Evolutionary conservation across 2,888 invertebrate species (phyloP).

Genomic region (Rhyacophila evoluta): DNA sequence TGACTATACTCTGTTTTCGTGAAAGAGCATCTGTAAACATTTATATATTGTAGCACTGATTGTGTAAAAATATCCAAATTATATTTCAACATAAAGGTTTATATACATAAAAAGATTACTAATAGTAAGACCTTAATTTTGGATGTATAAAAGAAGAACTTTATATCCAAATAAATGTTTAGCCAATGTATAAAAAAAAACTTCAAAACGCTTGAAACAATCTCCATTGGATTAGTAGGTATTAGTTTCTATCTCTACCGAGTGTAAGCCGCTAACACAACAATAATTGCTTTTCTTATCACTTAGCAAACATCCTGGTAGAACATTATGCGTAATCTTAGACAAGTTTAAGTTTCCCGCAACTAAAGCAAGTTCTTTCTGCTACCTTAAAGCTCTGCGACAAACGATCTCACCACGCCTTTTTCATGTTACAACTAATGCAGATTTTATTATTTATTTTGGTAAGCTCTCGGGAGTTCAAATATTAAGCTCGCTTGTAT

Average conservation of each 20-base stretch:
- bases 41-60: no score
- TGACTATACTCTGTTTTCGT: no score
- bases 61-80: no score
- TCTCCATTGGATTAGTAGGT: neutral
- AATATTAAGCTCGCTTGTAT: conserved; percentile 25
- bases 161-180: no score
- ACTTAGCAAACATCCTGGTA: conserved; percentile 16
- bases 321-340: conserved; percentile 19
- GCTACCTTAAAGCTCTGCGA: conserved; percentile 47
- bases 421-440: conserved; percentile 54
- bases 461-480: conserved; percentile 31
- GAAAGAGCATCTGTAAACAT: no score
- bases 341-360: conserved; percentile 31
- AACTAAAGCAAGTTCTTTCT: conserved; percentile 37
- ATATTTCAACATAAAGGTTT: no score
- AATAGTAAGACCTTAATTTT: no score
- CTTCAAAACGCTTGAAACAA: conserved; percentile 6
- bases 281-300: conserved; percentile 24
- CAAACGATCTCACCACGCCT: conserved; percentile 54
- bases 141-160: no score
- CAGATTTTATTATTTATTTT: conserved; percentile 55
- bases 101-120: no score
- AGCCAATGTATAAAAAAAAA: no score
- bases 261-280: conserved; percentile 16
- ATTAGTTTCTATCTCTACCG: neutral